Conservation (phyloP, 2,113 vertebrate genomes). For the Osmerus mordax region DNA sequence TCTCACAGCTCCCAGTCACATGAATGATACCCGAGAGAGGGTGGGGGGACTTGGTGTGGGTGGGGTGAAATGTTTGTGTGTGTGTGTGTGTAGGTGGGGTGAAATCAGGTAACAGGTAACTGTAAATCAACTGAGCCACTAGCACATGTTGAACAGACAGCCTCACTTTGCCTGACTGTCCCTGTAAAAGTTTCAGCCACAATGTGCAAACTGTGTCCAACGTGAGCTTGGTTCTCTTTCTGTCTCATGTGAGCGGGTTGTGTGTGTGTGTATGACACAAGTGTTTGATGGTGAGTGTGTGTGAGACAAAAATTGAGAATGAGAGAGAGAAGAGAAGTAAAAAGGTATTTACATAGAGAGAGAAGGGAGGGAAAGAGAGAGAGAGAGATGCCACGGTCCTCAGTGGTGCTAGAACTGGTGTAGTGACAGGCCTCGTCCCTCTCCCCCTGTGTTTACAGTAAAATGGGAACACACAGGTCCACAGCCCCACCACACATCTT, state of each 20-base stretch:
- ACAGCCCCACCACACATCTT: too few species aligned
- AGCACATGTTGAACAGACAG: constrained; percentile 59
- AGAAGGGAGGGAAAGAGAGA: too few species aligned
- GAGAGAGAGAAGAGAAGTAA: too few species aligned
- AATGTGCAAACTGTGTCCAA: constrained; percentile 42
- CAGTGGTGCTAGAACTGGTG: constrained; percentile 26
- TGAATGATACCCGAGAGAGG: constrained; percentile 32
- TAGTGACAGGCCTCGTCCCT: constrained; percentile 27
- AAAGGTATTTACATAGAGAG: too few species aligned
- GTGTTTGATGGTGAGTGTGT: constrained; percentile 43
- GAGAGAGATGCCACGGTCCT: not conserved
- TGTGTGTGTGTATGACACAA: constrained; percentile 30
- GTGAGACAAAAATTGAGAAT: not conserved
- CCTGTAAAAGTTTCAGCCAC: constrained; percentile 48
- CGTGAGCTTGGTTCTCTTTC: constrained; percentile 33
- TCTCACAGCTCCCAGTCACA: constrained; percentile 39
- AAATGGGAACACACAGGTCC: too few species aligned
- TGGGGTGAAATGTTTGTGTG: not conserved
- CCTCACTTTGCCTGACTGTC: constrained; percentile 49
- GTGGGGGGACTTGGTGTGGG: constrained; percentile 38
- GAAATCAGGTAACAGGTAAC: constrained; percentile 58
- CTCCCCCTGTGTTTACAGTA: too few species aligned
- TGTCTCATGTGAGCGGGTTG: too few species aligned
- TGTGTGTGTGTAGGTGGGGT: constrained; percentile 34
- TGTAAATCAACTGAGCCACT: constrained; percentile 43